Base-by-base conservation (phyloP, 2,797 vertebrate genomes). In the Arctocebus calabarensis region DNA sequence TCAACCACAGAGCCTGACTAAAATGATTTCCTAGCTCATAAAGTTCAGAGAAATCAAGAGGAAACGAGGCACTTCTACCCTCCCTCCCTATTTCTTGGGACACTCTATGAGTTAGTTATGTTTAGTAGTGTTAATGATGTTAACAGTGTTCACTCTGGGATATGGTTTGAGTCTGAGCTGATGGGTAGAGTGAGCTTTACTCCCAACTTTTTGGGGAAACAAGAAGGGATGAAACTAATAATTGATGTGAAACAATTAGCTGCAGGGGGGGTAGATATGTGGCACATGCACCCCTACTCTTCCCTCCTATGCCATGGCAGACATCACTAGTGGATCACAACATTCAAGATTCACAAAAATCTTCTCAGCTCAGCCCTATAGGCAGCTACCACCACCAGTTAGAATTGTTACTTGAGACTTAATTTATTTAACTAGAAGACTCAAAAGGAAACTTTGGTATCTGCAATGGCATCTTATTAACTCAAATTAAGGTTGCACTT, bases 351-450 rank as follows among this genome's bases (percentile, higher is more conserved):
- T n/a, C 62, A 94, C 13, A 29, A n/a, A 75, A 78, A 9, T 71
- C 29, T 62, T 88, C 34, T 57, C 40, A 62, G 13, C 32, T 52
- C 22, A 70, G 75, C 27, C 27, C 37, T 73, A 66, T 14, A 52
- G 62, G 83, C 12, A 70, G 34, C 45, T 62, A 71, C 29, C 22
- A 52, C 32, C 11, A 7, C 27, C 34, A 8, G 43, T 59, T 22
- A 73, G 29, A 57, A 22, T 22, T 57, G 37, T 32, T 34, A 19
- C 43, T 8, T 20, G 59, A 32, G 29, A n/a, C 83, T 64, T 61
- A 59, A 92, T 37, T 93, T 48, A 45, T 87, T 82, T 70, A 75
- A 83, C 71, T 82, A 90, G 52, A 81, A 95, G 27, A 43, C 77
- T 84, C 74, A 32, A 40, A 89, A 88, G 68, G 64, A 92, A 40